Evolutionary conservation across 2,797 vertebrate species (phyloP), one percentile per base, ranked within the genome.

Genomic region (Anabacerthia variegaticeps): DNA sequence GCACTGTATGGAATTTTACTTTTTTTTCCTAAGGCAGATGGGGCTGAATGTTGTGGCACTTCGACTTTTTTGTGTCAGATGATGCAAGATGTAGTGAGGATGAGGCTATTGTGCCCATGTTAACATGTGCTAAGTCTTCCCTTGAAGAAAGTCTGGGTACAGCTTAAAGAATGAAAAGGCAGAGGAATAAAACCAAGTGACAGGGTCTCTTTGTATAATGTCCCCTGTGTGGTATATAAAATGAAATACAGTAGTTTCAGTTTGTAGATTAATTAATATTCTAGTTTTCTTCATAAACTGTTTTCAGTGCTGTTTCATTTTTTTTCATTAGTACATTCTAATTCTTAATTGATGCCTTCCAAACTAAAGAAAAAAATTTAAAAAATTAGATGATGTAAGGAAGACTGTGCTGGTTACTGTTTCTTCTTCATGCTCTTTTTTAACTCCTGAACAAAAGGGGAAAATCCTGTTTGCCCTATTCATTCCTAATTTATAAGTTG

Each of bases 1-100:
- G 59, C 0, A 0, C 14, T 46, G 1, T 28, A 20, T 54, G 43
- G 75, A 54, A 6, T 14, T 14, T 15, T n/a, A 6, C 4, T 7
- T 15, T 49, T 22, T 34, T 58, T 44, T 10, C 11, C n/a, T 21
- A 9, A 61, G 44, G 44, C 41, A 74, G 43, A 34, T 46, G 54
- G 46, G 54, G 20, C 19, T 77, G 58, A 17, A 10, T 32, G 23
- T 51, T 21, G 5, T 36, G 39, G 28, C 1, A 3, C 26, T 66
- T 44, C 21, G 37, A 16, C 21, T 44, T 43, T 44, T 46, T 46
- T 44, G 18, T 39, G 27, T 46, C 39, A 66, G 76, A 36, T 41
- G 65, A 79, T 72, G 77, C 37, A 75, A 82, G 62, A 86, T 20
- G 23, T 5, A 68, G 58, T 7, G 26, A 91, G 77, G 66, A 88